Evolutionary conservation across 2,113 vertebrate genomes (phyloP).

Genomic region (Lucifuga dentata): DNA sequence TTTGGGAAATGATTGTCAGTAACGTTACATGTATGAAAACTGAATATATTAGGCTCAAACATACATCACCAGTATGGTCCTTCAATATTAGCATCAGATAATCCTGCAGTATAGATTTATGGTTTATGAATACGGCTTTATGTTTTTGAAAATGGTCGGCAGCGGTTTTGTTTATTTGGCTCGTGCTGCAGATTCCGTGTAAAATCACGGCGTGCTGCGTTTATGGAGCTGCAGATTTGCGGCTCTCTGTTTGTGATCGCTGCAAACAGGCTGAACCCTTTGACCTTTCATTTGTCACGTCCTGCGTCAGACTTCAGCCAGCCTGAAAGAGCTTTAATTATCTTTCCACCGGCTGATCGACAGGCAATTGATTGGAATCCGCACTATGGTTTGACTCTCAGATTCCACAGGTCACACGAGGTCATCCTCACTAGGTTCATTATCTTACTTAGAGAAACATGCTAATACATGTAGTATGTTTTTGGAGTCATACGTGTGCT

Average conservation of each 20-base stretch:
- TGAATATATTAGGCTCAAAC: too few species aligned
- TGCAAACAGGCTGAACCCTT: too few species aligned
- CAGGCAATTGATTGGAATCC: constrained; percentile 64
- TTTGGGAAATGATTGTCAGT: too few species aligned
- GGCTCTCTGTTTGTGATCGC: too few species aligned
- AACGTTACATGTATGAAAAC: too few species aligned
- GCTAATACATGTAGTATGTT: neutral
- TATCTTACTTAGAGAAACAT: neutral
- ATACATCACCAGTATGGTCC: too few species aligned
- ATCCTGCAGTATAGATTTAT: neutral
- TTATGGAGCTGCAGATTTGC: too few species aligned
- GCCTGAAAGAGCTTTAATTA: constrained; percentile 59
- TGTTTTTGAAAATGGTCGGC: too few species aligned
- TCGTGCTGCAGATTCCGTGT: too few species aligned
- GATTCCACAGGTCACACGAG: constrained; percentile 17
- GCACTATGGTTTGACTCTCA: constrained; percentile 3
- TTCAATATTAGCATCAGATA: too few species aligned
- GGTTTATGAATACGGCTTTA: neutral
- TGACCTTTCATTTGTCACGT: neutral
- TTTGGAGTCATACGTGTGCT: neutral
- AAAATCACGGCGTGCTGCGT: too few species aligned
- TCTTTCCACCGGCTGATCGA: constrained; percentile 71
- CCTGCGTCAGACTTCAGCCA: constrained; percentile 4
- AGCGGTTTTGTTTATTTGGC: too few species aligned
- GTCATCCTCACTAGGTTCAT: constrained; percentile 22